A percentile compares a stretch with the other conserved stretches of the same genome.
These are phyloP conservation scores for Numida meleagris DNA, from an alignment of 2,113 vertebrate species.

Conservation along the genomic window DNA sequence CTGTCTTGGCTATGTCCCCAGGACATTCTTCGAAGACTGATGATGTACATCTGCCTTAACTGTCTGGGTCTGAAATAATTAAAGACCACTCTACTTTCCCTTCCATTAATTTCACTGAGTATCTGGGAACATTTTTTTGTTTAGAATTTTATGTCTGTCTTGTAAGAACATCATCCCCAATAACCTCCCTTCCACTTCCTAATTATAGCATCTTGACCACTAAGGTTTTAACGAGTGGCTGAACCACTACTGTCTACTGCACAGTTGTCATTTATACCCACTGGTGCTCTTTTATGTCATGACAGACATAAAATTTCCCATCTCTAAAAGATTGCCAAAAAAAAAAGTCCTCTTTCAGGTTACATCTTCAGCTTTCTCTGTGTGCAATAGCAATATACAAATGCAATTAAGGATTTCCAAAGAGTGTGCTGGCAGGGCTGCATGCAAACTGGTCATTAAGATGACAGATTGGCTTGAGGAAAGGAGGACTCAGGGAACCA, in stretches of 20 bases:
- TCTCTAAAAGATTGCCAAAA: background rate
- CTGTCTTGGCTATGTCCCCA: constrained; percentile 29
- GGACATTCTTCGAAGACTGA: constrained; percentile 56
- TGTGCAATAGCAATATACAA: background rate
- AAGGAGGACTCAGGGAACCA: background rate
- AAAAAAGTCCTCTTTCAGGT: background rate
- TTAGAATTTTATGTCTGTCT: background rate
- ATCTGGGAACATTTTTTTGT: background rate
- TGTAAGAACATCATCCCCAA: background rate
- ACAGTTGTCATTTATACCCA: background rate
- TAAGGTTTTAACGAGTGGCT: background rate
- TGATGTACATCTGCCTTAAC: constrained; percentile 37
- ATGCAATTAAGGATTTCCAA: background rate
- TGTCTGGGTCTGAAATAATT: constrained; percentile 34
- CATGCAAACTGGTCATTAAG: background rate
- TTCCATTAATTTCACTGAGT: constrained; percentile 26
- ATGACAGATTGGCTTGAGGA: background rate
- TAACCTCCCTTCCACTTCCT: background rate
- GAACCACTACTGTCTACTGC: background rate
- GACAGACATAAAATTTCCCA: background rate
- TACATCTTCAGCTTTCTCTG: background rate
- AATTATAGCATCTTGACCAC: background rate
- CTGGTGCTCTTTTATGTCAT: accelerated
- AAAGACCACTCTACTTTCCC: constrained; percentile 8
- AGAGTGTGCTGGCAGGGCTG: background rate